Evolutionary conservation across 2,113 vertebrate species (phyloP).

Genomic region (Pontoporia blainvillei): DNA sequence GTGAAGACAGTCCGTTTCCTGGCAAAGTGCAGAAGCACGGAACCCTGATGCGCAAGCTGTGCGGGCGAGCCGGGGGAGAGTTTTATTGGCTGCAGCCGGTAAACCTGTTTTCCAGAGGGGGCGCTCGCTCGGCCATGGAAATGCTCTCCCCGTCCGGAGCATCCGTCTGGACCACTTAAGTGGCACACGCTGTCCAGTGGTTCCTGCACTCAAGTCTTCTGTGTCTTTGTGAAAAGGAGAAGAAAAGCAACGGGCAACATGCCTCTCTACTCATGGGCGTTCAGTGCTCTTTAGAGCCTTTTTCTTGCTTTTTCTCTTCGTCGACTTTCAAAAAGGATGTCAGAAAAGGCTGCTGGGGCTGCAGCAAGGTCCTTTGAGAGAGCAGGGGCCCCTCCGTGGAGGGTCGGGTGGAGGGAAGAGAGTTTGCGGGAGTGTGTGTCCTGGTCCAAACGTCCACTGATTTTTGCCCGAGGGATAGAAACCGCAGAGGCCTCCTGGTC

Average conservation of each 20-base stretch:
- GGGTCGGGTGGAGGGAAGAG: fast-evolving
- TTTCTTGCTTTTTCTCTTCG: neutral
- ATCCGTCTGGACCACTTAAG: neutral
- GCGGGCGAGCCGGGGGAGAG: neutral
- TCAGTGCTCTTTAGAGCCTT: neutral
- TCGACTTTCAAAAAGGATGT: neutral
- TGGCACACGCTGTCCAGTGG: neutral
- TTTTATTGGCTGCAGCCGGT: neutral
- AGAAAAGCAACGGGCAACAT: fast-evolving
- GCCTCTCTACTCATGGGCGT: fast-evolving
- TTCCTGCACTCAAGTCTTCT: neutral
- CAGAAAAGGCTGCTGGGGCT: neutral
- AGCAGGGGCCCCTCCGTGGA: neutral
- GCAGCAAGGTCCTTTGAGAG: neutral
- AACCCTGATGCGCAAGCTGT: fast-evolving
- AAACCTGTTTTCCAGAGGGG: slow-evolving; percentile 22
- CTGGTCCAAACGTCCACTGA: neutral
- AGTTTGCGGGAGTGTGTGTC: fast-evolving
- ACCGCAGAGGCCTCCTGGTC: fast-evolving
- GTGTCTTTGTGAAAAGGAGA: neutral
- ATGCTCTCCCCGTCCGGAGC: neutral
- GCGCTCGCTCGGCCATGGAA: neutral
- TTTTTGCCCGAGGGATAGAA: neutral
- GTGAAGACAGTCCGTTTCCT: neutral
- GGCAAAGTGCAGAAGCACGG: fast-evolving